Evolutionary conservation across 2,113 vertebrate species (phyloP).

Genomic region (Camelus bactrianus): DNA sequence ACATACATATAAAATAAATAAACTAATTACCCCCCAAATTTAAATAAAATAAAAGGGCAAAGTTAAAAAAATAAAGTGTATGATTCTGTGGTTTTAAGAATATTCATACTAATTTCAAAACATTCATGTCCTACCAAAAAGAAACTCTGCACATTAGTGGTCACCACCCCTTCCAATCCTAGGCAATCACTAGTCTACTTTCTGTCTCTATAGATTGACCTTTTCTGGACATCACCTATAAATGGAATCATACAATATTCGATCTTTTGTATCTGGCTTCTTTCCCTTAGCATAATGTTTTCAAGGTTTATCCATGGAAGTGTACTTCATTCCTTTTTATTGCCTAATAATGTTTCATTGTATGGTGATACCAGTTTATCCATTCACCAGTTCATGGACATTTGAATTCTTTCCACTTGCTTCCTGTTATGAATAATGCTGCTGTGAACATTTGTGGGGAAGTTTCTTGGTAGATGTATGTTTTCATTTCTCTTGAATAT

Average conservation of each 20-base stretch:
- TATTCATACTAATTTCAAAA: constrained; percentile 46
- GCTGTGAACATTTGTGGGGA: background rate
- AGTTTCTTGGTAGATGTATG: background rate
- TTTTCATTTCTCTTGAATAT: constrained; percentile 51
- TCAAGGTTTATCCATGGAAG: background rate
- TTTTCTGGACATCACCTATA: background rate
- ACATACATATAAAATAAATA: too few relatives aligned
- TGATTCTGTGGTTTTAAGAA: background rate
- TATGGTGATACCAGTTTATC: background rate
- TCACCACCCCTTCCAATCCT: background rate
- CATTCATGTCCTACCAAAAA: constrained; percentile 7
- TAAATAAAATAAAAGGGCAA: too few relatives aligned
- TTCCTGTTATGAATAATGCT: constrained; percentile 11
- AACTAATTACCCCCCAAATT: too few relatives aligned
- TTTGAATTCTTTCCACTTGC: constrained; percentile 7
- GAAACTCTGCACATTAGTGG: background rate
- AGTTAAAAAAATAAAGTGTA: background rate
- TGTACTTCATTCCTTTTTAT: constrained; percentile 44
- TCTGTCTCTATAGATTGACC: background rate
- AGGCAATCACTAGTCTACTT: background rate
- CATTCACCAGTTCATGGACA: background rate
- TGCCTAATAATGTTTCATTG: background rate
- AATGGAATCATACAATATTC: background rate
- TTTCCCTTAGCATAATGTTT: constrained; percentile 31
- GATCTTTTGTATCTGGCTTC: background rate